A percentile compares a stretch with the other conserved stretches of the same genome.
These are phyloP conservation scores for Menidia menidia DNA, from an alignment of 2,797 vertebrate genomes.

Conservation along the genomic window DNA sequence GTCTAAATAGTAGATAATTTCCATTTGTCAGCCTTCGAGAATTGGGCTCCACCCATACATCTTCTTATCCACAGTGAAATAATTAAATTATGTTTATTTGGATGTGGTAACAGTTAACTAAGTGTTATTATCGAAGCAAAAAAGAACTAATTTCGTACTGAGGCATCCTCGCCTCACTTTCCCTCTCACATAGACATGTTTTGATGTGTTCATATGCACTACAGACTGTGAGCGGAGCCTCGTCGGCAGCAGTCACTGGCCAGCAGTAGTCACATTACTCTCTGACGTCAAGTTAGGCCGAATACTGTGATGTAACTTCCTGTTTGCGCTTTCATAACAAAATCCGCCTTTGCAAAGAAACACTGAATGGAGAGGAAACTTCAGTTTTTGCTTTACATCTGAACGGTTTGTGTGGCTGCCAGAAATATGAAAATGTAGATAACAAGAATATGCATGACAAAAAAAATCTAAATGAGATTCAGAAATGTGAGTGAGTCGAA, in stretches of 20 bases:
- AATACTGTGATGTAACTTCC: not conserved
- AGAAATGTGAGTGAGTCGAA: too few relatives aligned
- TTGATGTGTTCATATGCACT: constrained; percentile 44
- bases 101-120: not conserved
- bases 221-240: constrained; percentile 48
- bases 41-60: constrained; percentile 71
- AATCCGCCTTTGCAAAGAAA: not conserved
- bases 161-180: constrained; percentile 9
- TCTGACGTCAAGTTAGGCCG: constrained; percentile 12
- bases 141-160: not conserved
- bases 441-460: too few relatives aligned
- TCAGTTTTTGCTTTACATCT: too few relatives aligned
- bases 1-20: constrained; percentile 54
- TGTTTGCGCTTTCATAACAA: constrained; percentile 36
- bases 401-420: too few relatives aligned
- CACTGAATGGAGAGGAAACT: too few relatives aligned
- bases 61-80: constrained; percentile 58
- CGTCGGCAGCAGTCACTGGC: constrained; percentile 57
- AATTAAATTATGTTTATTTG: constrained; percentile 32
- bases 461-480: too few relatives aligned
- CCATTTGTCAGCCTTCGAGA: constrained; percentile 33
- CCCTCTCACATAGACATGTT: constrained; percentile 9
- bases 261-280: constrained; percentile 53
- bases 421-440: too few relatives aligned
- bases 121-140: not conserved